These are phyloP conservation scores for Dryocosmus kuriphilus DNA, from an alignment of 2,888 invertebrate species.

Conservation along the genomic window DNA sequence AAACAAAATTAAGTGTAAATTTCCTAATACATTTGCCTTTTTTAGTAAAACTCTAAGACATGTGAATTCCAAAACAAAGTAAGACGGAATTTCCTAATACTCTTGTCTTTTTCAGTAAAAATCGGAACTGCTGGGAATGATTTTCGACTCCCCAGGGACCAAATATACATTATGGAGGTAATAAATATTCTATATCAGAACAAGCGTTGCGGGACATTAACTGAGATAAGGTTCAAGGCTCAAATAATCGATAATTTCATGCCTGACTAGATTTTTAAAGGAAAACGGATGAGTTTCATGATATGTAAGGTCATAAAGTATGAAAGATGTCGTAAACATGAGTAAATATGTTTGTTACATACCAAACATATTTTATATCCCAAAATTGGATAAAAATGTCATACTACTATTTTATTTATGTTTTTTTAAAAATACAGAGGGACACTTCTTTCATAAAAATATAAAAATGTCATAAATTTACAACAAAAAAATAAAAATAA, in stretches of 20 bases:
- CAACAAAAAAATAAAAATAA: neutral
- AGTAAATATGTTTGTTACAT: too few relatives aligned
- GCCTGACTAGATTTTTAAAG: neutral
- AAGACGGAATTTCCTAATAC: too few relatives aligned
- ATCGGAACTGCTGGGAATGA: neutral
- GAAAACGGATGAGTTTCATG: neutral
- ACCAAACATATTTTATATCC: too few relatives aligned
- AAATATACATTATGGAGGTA: neutral
- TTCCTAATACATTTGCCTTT: neutral
- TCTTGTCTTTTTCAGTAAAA: neutral
- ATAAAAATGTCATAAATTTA: neutral
- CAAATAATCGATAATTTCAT: neutral
- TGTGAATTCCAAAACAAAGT: too few relatives aligned
- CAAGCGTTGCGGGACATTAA: neutral
- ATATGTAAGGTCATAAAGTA: neutral
- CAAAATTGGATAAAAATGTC: too few relatives aligned
- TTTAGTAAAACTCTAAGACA: too few relatives aligned
- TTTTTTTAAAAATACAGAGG: too few relatives aligned
- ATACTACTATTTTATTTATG: too few relatives aligned
- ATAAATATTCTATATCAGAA: conserved; percentile 1
- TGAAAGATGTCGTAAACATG: neutral
- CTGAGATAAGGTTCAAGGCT: neutral
- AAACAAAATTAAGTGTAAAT: too few relatives aligned
- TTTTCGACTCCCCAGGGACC: neutral
- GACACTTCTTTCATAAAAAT: too few relatives aligned